phyloP scores from a whole-genome alignment of 2,797 vertebrate genomes.

The Thripadectes ignobilis region DNA sequence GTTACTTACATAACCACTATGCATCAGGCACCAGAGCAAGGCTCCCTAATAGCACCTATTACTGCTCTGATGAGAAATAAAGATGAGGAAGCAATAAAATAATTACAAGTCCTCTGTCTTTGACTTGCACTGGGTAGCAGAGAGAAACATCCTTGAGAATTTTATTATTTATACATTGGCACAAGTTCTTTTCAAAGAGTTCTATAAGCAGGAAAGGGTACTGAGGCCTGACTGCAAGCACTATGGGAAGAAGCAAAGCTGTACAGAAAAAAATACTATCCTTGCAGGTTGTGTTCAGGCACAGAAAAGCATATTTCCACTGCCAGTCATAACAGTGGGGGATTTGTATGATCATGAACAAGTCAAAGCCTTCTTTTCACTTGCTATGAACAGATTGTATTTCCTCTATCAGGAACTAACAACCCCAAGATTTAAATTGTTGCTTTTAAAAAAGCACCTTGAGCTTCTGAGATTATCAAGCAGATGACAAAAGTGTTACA shows the following conservation, averaged over 20 bases:
- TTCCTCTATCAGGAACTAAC: not conserved
- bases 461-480: not conserved
- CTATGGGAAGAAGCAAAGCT: not conserved
- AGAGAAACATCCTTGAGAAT: not conserved
- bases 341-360: not conserved
- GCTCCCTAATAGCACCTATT: not conserved
- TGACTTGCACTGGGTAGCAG: not conserved
- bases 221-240: not conserved
- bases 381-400: not conserved
- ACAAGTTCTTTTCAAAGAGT: not conserved
- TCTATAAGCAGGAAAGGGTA: not conserved
- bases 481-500: not conserved
- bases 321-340: not conserved
- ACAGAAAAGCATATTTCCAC: not conserved
- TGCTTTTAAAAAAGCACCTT: not conserved
- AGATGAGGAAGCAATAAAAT: not conserved
- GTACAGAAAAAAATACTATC: not conserved
- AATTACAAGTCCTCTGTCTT: not conserved
- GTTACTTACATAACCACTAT: not conserved
- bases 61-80: not conserved
- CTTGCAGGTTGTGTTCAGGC: not conserved
- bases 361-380: not conserved
- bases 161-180: not conserved
- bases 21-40: not conserved
- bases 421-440: not conserved